phyloP scores from a whole-genome alignment of 2,113 vertebrate species.

The Excalfactoria chinensis region DNA sequence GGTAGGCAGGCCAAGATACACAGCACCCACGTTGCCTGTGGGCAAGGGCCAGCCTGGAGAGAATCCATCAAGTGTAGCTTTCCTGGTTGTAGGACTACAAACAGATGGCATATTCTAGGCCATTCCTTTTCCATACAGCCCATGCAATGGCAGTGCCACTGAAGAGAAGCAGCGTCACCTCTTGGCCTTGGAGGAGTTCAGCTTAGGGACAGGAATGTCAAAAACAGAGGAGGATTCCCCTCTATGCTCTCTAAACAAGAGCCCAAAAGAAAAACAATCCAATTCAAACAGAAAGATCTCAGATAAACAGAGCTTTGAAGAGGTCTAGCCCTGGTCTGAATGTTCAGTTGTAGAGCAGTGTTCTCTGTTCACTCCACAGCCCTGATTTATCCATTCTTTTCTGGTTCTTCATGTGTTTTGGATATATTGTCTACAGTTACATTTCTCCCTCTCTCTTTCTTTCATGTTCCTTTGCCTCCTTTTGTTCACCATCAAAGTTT shows the following conservation, averaged over 20 bases:
- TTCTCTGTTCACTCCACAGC: slow-evolving; percentile 32
- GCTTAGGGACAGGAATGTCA: background rate
- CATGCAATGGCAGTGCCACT: fast-evolving
- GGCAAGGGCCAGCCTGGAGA: background rate
- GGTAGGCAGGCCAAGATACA: background rate
- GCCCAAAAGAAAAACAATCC: background rate
- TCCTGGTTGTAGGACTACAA: fast-evolving
- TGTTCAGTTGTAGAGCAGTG: background rate
- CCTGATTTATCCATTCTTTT: slow-evolving; percentile 24
- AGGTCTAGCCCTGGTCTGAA: background rate
- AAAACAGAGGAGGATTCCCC: background rate
- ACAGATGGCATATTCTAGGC: fast-evolving
- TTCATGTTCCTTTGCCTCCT: slow-evolving; percentile 69
- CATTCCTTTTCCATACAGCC: background rate
- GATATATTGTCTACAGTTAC: slow-evolving; percentile 48
- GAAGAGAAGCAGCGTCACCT: background rate
- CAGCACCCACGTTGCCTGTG: fast-evolving
- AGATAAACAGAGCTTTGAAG: background rate
- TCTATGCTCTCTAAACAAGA: background rate
- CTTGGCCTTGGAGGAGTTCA: fast-evolving
- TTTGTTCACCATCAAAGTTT: slow-evolving; percentile 80
- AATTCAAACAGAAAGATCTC: background rate
- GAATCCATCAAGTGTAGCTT: background rate
- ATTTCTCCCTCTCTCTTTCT: slow-evolving; percentile 66
- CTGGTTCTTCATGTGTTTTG: background rate